phyloP scores from a whole-genome alignment of 2,797 vertebrate genomes.

The Phoeniculus purpureus region DNA sequence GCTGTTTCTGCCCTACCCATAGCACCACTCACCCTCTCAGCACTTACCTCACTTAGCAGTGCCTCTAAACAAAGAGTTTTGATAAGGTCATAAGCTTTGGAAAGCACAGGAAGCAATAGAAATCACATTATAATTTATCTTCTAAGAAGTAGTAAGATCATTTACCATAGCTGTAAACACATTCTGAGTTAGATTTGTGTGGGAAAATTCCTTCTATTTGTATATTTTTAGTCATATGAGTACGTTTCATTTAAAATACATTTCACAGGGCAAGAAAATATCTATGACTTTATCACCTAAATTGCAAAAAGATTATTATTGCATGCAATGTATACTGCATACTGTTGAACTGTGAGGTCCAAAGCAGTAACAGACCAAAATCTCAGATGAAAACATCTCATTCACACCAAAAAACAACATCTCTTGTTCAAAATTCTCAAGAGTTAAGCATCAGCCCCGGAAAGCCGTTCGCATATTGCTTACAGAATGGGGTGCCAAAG shows the following conservation, averaged over 20 bases:
- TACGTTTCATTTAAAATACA: background rate
- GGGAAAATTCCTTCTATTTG: background rate
- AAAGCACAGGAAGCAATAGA: background rate
- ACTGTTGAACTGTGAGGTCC: background rate
- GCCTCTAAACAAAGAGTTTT: background rate
- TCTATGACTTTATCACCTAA: background rate
- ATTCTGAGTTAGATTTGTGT: conserved; percentile 9
- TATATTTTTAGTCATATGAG: background rate
- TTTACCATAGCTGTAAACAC: background rate
- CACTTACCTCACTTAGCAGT: conserved; percentile 46
- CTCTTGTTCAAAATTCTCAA: background rate
- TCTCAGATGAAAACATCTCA: background rate
- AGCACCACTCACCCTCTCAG: conserved; percentile 4
- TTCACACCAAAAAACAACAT: background rate
- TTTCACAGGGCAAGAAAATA: background rate
- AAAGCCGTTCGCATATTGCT: background rate
- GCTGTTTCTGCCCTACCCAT: background rate
- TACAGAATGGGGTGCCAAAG: background rate
- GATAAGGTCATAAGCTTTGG: background rate
- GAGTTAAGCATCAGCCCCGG: background rate
- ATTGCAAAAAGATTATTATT: background rate
- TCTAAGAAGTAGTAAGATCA: background rate
- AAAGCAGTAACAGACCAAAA: background rate
- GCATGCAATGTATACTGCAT: background rate
- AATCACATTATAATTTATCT: background rate